Base-by-base conservation (phyloP, 2,888 invertebrate species). In the Lymantria dispar region DNA sequence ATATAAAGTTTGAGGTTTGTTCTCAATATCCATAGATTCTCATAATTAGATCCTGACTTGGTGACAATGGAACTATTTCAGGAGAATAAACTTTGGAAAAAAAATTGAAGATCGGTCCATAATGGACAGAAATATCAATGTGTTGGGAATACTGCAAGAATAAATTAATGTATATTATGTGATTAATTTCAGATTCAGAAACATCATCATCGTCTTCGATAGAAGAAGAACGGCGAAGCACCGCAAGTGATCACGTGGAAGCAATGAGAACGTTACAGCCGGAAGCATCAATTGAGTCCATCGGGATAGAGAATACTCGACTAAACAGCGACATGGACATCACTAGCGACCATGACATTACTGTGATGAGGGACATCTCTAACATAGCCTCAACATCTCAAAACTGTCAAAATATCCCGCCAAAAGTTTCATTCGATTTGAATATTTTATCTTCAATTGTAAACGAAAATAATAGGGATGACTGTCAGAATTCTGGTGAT, bases 151-250 rank as follows among this genome's bases (percentile, higher is more conserved):
- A n/a, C n/a, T n/a, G n/a, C n/a, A n/a, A n/a, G n/a, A n/a, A 37
- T n/a, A 43, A 3, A n/a, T 36, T n/a, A 13, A 0, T 11, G n/a
- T 3, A 44, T n/a, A 30, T 11, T 36, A 22, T 5, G 7, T 38
- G 31, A 10, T 37, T 36, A 15, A 8, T 13, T 45, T 43, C 3
- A 63, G 63, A 51, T 67, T 44, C 60, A 45, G 44, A 39, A 2
- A 42, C 11, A 11, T 39, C 33, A 33, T 33, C 33, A 33, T 33
- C 33, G 10, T 2, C 33, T 1, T 1, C 46, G 12, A 15, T 37
- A 31, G 36, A 44, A 12, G 1, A 49, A 13, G 5, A 33, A 33
- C 33, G 8, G 33, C 33, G 8, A 33, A 33, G 33, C 33, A 10
- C 8, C 33, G 9, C 33, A 10, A 33, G 29, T n/a, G 22, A 46